A percentile compares a stretch with the other conserved stretches of the same genome.
Evolutionary conservation across 2,888 invertebrate species (phyloP).

Genomic region (Chloromyia formosa): DNA sequence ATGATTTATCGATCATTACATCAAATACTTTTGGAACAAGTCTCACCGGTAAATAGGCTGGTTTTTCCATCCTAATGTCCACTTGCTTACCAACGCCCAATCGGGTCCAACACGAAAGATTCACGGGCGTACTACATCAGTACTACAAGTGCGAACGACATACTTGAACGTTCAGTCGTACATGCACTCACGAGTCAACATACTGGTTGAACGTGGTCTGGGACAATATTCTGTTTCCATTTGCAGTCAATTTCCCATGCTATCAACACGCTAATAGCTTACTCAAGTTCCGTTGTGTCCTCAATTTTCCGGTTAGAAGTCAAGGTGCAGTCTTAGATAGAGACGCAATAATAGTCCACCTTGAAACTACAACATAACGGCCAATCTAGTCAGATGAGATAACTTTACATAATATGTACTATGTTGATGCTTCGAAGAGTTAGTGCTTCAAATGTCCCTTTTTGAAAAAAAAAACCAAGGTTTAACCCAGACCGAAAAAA

Average conservation of each 20-base stretch:
- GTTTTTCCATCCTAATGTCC: background rate
- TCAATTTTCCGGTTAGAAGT: constrained; percentile 45
- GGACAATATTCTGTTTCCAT: constrained; percentile 27
- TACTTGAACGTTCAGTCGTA: background rate
- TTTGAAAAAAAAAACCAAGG: too few relatives aligned
- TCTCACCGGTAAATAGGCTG: constrained; percentile 4
- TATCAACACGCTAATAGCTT: constrained; percentile 6
- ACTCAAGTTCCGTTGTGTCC: constrained; percentile 49
- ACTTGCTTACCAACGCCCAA: background rate
- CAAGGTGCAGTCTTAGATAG: constrained; percentile 14
- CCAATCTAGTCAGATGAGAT: too few relatives aligned
- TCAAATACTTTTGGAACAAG: constrained; percentile 8
- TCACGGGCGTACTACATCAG: background rate
- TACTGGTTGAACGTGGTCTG: constrained; percentile 24
- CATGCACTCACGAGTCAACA: background rate
- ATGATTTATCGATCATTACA: constrained; percentile 18
- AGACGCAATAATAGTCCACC: background rate
- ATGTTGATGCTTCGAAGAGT: too few relatives aligned
- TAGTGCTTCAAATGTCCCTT: too few relatives aligned
- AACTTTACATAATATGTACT: too few relatives aligned
- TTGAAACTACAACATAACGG: constrained; percentile 12
- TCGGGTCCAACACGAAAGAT: background rate
- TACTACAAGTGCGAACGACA: background rate
- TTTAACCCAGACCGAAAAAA: too few relatives aligned
- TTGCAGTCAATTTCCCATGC: constrained; percentile 22